Evolutionary conservation across 2,797 vertebrate genomes (phyloP), one percentile per base, ranked within the genome.

Genomic region (Intellagama lesueurii): DNA sequence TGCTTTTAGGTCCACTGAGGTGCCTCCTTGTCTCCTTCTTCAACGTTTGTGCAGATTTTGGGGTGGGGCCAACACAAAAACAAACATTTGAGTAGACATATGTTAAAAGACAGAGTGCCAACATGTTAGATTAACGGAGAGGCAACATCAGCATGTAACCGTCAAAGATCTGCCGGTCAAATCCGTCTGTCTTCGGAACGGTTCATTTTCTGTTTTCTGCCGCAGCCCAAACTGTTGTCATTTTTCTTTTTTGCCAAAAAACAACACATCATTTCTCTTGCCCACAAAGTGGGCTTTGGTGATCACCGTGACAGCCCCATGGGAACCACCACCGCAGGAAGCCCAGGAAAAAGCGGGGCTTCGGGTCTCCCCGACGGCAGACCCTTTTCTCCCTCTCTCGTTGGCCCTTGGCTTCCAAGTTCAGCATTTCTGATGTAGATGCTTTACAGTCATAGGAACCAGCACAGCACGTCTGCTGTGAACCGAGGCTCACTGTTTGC

Each of bases 401-500:
- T 24, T 26, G 9, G 52, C 5, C 12, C 16, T 70, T n/a, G 22
- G 24, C 79, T 70, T 78, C 66, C 7, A 70, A 19, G 9, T 86
- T 86, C 87, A 88, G 90, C 90, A 86, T 88, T 81, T 90, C 64
- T 49, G 85, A 87, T 79, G 85, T 78, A 14, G 14, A 78, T 19
- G 30, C 22, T 86, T 82, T 88, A 82, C 87, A 91, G 90, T 86
- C 60, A 32, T 26, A 64, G 32, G 24, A 76, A 32, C 30, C n/a
- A 69, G 11, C 35, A 56, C 69, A 69, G 90, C 82, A 69, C 56
- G 40, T 81, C 78, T 68, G 35, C 68, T 35, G 86, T 6, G 52
- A 44, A 19, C 56, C 26, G 32, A 68, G 28, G 28, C 19, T 7
- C 40, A 60, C 7, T 22, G 64, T 14, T 9, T 4, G 69, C 66